A percentile compares a stretch with the other conserved stretches of the same genome.
These are phyloP conservation scores for Oreohelix idahoensis DNA, from an alignment of 1,140 invertebrate genomes.

Conservation along the genomic window DNA sequence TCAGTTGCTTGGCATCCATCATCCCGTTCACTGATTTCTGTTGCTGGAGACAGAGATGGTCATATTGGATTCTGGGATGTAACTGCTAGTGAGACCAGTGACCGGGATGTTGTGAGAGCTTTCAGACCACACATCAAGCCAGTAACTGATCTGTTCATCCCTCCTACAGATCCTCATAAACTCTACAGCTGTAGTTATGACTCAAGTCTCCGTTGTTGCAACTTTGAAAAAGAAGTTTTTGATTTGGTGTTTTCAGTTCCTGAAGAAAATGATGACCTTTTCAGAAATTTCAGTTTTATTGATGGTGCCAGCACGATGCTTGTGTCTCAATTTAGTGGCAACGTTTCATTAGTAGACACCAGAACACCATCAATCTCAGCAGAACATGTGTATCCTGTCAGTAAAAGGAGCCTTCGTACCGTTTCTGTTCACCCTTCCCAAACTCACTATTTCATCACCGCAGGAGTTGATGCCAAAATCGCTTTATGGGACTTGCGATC, in stretches of 20 bases:
- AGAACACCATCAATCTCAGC: constrained; percentile 53
- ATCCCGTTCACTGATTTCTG: constrained; percentile 47
- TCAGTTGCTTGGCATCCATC: constrained; percentile 63
- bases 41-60: constrained; percentile 68
- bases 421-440: constrained; percentile 61
- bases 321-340: constrained; percentile 61
- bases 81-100: constrained; percentile 46
- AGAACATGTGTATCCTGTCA: constrained; percentile 50
- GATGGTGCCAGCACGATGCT: constrained; percentile 50
- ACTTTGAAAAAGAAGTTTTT: constrained; percentile 61
- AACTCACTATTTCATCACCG: constrained; percentile 56
- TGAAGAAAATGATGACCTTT: constrained; percentile 58
- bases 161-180: constrained; percentile 34
- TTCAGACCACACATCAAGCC: constrained; percentile 62
- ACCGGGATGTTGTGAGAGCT: constrained; percentile 52
- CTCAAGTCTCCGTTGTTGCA: constrained; percentile 57
- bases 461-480: constrained; percentile 31
- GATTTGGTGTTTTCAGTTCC: constrained; percentile 49
- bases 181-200: constrained; percentile 66
- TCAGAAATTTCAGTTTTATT: constrained; percentile 61
- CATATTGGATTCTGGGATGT: constrained; percentile 66
- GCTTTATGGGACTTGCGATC: constrained; percentile 26
- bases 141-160: constrained; percentile 55
- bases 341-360: constrained; percentile 59
- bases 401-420: constrained; percentile 54